A percentile compares a stretch with the other conserved stretches of the same genome.
Conservation (phyloP, 1,140 invertebrate species). For the Heliconius congener region DNA sequence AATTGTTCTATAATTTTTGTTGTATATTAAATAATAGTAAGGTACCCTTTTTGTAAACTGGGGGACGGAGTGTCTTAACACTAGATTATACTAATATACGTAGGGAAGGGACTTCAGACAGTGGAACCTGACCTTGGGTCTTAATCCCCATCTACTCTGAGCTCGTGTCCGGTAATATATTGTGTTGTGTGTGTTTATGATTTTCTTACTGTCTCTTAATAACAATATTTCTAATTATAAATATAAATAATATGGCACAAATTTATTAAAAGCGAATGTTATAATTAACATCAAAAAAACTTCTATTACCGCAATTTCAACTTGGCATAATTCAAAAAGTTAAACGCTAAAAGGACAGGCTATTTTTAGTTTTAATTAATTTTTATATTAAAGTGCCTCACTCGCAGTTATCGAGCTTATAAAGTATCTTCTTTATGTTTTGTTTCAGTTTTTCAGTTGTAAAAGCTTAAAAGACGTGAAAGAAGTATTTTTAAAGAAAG, state of each 20-base stretch:
- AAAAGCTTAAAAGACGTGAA: not conserved
- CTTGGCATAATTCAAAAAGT: conserved; percentile 38
- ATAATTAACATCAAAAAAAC: conserved; percentile 28
- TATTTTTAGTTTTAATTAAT: conserved; percentile 42
- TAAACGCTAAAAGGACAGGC: conserved; percentile 33
- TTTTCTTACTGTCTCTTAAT: too few relatives aligned
- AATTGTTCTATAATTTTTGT: not conserved
- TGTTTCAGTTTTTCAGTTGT: conserved; percentile 15
- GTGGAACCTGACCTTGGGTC: too few relatives aligned
- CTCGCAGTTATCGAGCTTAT: conserved; percentile 27
- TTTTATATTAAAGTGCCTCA: conserved; percentile 32
- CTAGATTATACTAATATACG: too few relatives aligned
- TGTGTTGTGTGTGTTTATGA: too few relatives aligned
- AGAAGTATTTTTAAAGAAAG: not conserved
- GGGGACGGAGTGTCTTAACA: too few relatives aligned
- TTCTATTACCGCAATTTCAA: conserved; percentile 33
- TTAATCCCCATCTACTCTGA: too few relatives aligned
- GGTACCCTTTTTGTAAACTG: too few relatives aligned
- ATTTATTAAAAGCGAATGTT: conserved; percentile 23
- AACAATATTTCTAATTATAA: too few relatives aligned
- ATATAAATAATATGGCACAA: not conserved
- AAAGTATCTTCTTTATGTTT: conserved; percentile 23
- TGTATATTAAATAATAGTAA: not conserved
- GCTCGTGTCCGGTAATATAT: too few relatives aligned
- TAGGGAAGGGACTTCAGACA: too few relatives aligned